Evolutionary conservation across 2,797 vertebrate species (phyloP), one percentile per base, ranked within the genome.

Genomic region (Perodicticus potto): DNA sequence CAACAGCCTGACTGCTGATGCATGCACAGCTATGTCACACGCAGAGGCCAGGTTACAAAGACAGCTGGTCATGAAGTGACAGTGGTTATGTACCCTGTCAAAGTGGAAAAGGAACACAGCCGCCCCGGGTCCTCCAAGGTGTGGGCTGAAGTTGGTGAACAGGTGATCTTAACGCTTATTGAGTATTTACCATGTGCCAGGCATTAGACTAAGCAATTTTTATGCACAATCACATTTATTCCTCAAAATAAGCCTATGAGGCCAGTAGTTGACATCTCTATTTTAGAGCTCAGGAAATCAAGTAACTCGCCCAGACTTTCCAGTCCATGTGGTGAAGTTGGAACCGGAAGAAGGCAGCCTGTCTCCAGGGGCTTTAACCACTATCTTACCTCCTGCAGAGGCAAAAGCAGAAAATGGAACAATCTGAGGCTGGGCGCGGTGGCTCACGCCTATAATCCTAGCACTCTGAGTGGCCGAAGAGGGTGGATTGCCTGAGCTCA

Each of bases 1-100:
- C 19, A 0, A 2, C 9, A 1, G 32, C 65, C 90, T 14, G 3
- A 2, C 14, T 17, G 4, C 23, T 40, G 82, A 94, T 78, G 37
- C 17, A 1, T 16, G 5, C 32, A 0, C 1, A 12, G 40, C 70
- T 0, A 7, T 29, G 17, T 1, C 14, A 13, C 2, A 37, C 7
- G 5, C 55, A 5, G 27, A 67, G 19, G 45, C 74, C 69, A 12
- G 55, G 20, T 16, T 12, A n/a, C 69, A 72, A 82, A 49, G 73
- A 77, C 32, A n/a, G 76, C 40, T 84, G 43, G 43, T 20, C n/a
- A 34, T 8, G 9, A 32, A 63, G 17, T 94, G 89, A 73, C 4
- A 3, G 6, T 6, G 13, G 5, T 1, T 4, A 29, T 1, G n/a
- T 37, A 61, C 40, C 70, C 53, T 65, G 72, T 72, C 53, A 65